Evolutionary conservation across 2,888 invertebrate genomes (phyloP).

Genomic region (Agrotis clavis): DNA sequence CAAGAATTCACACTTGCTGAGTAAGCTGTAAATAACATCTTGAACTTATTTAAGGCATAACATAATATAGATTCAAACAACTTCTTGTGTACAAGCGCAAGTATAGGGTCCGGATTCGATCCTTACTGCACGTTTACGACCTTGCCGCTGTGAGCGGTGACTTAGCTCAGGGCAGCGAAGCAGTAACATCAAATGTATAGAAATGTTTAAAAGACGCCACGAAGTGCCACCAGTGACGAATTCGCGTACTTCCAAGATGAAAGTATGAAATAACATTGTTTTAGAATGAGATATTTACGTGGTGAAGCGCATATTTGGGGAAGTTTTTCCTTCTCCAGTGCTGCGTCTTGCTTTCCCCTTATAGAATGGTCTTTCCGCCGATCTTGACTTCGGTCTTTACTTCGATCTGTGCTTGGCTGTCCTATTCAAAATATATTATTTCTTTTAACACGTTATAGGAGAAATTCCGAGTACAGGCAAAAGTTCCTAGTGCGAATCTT

Average conservation of each 20-base stretch:
- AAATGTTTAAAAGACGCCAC: no score
- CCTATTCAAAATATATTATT: conserved; percentile 22
- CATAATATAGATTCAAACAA: no score
- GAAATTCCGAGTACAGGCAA: no score
- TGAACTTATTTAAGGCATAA: background rate
- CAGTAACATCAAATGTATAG: no score
- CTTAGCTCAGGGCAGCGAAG: no score
- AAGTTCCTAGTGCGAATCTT: no score
- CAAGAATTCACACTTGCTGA: conserved; percentile 65
- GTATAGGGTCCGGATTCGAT: background rate
- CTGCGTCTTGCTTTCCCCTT: conserved; percentile 11
- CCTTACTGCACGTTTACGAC: no score
- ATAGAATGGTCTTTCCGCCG: background rate
- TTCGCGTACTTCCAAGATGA: no score
- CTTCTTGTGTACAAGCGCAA: background rate
- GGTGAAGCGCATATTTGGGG: conserved; percentile 5
- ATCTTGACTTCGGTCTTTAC: conserved; percentile 17
- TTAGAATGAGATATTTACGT: conserved; percentile 44
- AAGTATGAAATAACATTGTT: background rate
- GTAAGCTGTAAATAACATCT: conserved; percentile 62
- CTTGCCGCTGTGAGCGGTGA: no score
- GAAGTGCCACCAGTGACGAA: no score
- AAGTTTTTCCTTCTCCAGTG: conserved; percentile 17
- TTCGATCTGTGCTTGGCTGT: conserved; percentile 42
- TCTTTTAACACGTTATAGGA: no score